Base-by-base conservation (phyloP, 2,113 vertebrate genomes). In the Acrocephalus kingi region DNA sequence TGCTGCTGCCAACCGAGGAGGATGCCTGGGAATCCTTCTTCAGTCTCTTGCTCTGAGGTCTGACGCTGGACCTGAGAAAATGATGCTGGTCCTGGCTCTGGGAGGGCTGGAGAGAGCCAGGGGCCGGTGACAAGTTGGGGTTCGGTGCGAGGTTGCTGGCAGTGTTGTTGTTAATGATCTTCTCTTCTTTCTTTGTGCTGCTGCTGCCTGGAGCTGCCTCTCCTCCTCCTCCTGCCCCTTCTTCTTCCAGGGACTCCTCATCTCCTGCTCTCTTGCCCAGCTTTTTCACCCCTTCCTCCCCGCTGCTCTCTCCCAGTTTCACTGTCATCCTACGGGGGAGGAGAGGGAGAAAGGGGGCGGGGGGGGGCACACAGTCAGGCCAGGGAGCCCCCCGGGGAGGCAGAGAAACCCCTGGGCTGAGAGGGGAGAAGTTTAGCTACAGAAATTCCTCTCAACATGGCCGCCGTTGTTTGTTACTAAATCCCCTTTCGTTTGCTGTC, bases 391-490 rank as follows among this genome's bases (percentile, higher is more conserved):
- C 74, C 74, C 75, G 54, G 78, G 85, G 59, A 83, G 56, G 90
- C 71, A 92, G 48, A 94, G 78, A 96, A 96, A 96, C 93, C 96
- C 95, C 92, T 81, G 96, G 91, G 93, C 90, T 84, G 86, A 68
- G 91, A 96, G 90, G 96, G 91, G 95, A 97, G 95, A 97, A 98
- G 93, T 98, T 97, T 97, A 92, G 96, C 96, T 93, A 97, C 97
- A 94, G 89, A 98, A 98, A 97, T 98, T 98, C 98, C 97, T 97
- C 98, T 99, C 99, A 99, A 99, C 99, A 99, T 99, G 99, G 99
- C 99, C 99, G 99, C 99, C 99, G 98, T 99, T 99, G 99, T 99
- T 99, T 99, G 99, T 99, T 98, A 99, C 99, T 96, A 98, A 99
- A 99, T 99, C 98, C 99, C 98, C 98, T 98, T 97, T 94, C 98